Percentiles rank a stretch among this genome's conserved stretches.
These are phyloP conservation scores for Lasioglossum morio DNA, from an alignment of 2,888 invertebrate species.

Conservation along the genomic window DNA sequence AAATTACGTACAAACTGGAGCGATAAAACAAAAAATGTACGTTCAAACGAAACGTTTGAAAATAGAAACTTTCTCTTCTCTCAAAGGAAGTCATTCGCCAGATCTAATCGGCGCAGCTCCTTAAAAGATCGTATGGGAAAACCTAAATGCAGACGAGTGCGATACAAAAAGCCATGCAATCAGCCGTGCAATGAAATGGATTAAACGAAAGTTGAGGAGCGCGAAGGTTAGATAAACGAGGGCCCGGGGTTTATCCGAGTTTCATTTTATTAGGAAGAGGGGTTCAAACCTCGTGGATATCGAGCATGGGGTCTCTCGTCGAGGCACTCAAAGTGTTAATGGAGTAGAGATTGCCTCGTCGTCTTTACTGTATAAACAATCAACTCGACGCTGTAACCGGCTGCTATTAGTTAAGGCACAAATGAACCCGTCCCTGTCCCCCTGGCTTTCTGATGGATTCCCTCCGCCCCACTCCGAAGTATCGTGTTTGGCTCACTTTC, in stretches of 20 bases:
- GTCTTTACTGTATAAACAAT: conserved; percentile 14
- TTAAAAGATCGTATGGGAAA: not conserved
- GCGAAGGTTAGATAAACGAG: not conserved
- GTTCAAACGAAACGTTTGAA: too few relatives aligned
- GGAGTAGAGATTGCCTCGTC: conserved; percentile 5
- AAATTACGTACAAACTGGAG: too few relatives aligned
- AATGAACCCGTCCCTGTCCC: not conserved
- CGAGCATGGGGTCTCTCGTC: not conserved
- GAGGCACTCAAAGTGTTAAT: conserved; percentile 16
- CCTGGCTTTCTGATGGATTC: conserved; percentile 24
- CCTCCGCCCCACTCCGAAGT: conserved; percentile 5
- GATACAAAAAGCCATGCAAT: not conserved
- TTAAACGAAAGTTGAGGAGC: not conserved
- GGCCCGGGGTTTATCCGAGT: not conserved
- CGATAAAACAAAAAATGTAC: too few relatives aligned
- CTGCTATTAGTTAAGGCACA: not conserved
- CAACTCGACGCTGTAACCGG: conserved; percentile 4
- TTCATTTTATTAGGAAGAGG: not conserved
- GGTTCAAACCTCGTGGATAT: conserved; percentile 1
- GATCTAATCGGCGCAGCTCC: too few relatives aligned
- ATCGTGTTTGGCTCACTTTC: conserved; percentile 22
- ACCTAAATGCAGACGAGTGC: not conserved
- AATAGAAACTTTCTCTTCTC: too few relatives aligned
- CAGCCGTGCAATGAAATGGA: not conserved
- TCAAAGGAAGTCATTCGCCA: too few relatives aligned